phyloP scores from a whole-genome alignment of 1,140 invertebrate species.

The Musca domestica region DNA sequence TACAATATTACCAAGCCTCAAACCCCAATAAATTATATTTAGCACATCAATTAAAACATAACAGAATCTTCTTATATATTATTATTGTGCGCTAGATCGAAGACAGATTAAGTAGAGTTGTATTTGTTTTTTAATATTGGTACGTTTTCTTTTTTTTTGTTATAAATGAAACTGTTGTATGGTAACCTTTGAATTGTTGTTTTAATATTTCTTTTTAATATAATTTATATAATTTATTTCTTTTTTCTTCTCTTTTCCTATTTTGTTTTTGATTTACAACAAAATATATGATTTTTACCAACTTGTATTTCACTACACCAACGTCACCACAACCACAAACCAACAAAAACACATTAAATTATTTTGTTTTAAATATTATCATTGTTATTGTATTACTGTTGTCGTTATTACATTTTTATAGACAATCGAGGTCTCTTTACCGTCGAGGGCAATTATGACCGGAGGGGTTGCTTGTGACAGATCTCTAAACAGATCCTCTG shows the following conservation, averaged over 20 bases:
- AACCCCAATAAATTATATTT: background rate
- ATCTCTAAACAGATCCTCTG: constrained; percentile 35
- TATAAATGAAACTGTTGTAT: background rate
- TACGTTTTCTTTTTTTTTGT: too few relatives aligned
- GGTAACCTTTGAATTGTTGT: background rate
- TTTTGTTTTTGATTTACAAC: background rate
- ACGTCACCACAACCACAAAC: constrained; percentile 27
- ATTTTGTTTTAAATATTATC: constrained; percentile 4
- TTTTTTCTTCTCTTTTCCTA: constrained; percentile 4
- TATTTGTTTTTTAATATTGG: background rate
- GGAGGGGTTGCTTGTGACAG: constrained; percentile 50
- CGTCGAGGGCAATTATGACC: constrained; percentile 52
- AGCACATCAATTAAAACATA: background rate
- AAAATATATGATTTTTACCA: background rate
- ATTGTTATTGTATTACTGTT: background rate
- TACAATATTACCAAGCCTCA: background rate
- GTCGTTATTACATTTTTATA: constrained; percentile 28
- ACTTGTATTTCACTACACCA: constrained; percentile 12
- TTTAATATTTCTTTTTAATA: background rate
- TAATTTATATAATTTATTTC: background rate
- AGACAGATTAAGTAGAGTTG: constrained; percentile 11
- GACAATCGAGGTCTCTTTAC: constrained; percentile 52
- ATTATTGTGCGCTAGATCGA: constrained; percentile 19
- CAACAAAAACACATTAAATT: background rate
- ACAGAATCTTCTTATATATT: background rate